Base-by-base conservation (phyloP, 2,888 invertebrate species). In the Hydriomena furcata region DNA sequence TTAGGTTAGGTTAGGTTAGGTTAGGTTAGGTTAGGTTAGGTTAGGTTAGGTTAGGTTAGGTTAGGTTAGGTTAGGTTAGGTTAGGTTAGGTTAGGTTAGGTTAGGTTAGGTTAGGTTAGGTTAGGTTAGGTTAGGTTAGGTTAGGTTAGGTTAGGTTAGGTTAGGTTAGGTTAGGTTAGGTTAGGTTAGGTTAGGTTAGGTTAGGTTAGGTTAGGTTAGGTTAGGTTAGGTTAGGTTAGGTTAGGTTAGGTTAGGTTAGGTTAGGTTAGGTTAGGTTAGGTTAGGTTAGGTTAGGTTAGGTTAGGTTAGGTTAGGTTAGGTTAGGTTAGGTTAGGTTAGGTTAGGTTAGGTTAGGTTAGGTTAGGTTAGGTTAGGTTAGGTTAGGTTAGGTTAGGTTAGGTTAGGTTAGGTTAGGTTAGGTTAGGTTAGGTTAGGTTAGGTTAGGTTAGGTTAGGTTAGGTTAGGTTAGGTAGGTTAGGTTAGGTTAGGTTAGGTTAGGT, bases 1-100 rank as follows among this genome's bases (percentile, higher is more conserved):
- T 60, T 56, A 51, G 54, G 60, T 63, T 67, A 56, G 61, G 60
- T 58, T 59, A 60, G 63, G 62, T 61, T 61, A 58, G 60, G 62
- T 61, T 46, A 46, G 52, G 61, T 64, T 62, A 62, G 64, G 61
- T 61, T 57, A 60, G 58, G 58, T 63, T 60, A 60, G 62, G 60
- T 63, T 63, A 62, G 56, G 56, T 56, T 56, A 58, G 49, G 49
- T 44, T 45, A 52, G 36, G 43, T 40, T 49, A 54, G 42, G 48
- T 48, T 49, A 49, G 45, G 45, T 46, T 47, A 49, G 53, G 53
- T 55, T 53, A 53, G 55, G 59, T 47, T 41, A 56, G 52, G 50
- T 56, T 56, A 56, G 56, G 56, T 56, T 56, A 46, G 46, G 46
- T 46, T 46, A 46, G 46, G 46, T 46, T 46, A 46, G 46, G 46